Evolutionary conservation across 2,888 invertebrate species (phyloP).

Genomic region (Cryptocheilus praepositus): DNA sequence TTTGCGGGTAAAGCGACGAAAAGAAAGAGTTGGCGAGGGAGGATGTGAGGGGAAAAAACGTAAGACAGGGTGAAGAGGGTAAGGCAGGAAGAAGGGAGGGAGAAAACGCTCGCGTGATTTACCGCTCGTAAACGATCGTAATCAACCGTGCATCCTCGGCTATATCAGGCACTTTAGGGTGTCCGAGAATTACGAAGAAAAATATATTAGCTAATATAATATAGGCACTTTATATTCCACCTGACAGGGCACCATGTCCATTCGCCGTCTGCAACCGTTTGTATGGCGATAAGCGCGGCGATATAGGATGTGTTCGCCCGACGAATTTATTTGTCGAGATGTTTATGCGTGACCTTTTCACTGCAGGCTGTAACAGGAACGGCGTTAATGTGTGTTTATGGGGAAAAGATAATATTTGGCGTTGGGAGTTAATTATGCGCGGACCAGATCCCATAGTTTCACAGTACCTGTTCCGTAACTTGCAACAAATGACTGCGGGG

Average conservation of each 20-base stretch:
- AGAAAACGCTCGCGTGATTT: slow-evolving; percentile 54
- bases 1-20: slow-evolving; percentile 49
- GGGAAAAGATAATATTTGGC: too few relatives aligned
- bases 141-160: slow-evolving; percentile 46
- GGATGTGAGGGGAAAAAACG: not conserved
- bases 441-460: too few relatives aligned
- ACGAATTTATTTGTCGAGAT: not conserved
- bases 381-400: too few relatives aligned
- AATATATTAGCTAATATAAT: slow-evolving; percentile 52
- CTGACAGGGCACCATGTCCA: slow-evolving; percentile 20
- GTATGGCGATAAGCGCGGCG: slow-evolving; percentile 23
- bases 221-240: slow-evolving; percentile 33
- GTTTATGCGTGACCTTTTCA: not conserved
- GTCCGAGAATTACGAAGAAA: slow-evolving; percentile 46
- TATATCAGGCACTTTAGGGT: slow-evolving; percentile 44
- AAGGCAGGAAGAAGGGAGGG: not conserved
- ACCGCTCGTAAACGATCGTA: slow-evolving; percentile 64
- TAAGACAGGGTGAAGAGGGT: not conserved
- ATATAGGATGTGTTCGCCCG: not conserved
- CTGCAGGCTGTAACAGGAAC: too few relatives aligned
- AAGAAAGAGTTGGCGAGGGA: not conserved
- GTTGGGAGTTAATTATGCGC: too few relatives aligned
- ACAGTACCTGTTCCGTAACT: too few relatives aligned
- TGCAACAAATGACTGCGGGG: too few relatives aligned
- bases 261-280: slow-evolving; percentile 20